These are phyloP conservation scores for Smithornis capensis DNA, from an alignment of 2,113 vertebrate genomes.

Conservation along the genomic window DNA sequence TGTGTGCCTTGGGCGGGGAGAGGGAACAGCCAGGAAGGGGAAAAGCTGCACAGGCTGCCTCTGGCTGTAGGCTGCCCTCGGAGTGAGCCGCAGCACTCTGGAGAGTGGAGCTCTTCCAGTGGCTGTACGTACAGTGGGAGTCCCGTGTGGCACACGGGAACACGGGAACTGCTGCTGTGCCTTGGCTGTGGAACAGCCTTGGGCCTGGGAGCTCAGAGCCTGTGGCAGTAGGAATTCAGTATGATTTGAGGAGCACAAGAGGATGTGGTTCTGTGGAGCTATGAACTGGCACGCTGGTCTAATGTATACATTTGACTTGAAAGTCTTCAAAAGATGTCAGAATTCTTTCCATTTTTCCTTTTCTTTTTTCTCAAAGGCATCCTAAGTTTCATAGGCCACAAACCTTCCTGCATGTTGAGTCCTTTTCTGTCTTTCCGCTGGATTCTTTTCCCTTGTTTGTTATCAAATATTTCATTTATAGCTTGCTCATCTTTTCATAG, in stretches of 20 bases:
- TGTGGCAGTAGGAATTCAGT: neutral
- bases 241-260: neutral
- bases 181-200: too few relatives aligned
- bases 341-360: neutral
- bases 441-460: neutral
- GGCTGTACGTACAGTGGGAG: too few relatives aligned
- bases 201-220: neutral
- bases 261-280: neutral
- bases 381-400: neutral
- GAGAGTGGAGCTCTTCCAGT: neutral
- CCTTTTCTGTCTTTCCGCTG: neutral
- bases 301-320: neutral
- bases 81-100: neutral
- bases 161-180: neutral
- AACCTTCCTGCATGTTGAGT: neutral
- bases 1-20: neutral
- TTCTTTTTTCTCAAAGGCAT: too few relatives aligned
- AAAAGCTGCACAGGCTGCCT: fast-evolving
- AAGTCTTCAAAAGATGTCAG: neutral
- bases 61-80: neutral
- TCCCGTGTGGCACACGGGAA: fast-evolving
- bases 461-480: constrained; percentile 18
- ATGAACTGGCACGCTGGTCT: neutral
- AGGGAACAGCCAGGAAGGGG: neutral
- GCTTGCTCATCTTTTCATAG: constrained; percentile 35